Base-by-base conservation (phyloP, 2,113 vertebrate genomes). In the Pelmatolapia mariae region DNA sequence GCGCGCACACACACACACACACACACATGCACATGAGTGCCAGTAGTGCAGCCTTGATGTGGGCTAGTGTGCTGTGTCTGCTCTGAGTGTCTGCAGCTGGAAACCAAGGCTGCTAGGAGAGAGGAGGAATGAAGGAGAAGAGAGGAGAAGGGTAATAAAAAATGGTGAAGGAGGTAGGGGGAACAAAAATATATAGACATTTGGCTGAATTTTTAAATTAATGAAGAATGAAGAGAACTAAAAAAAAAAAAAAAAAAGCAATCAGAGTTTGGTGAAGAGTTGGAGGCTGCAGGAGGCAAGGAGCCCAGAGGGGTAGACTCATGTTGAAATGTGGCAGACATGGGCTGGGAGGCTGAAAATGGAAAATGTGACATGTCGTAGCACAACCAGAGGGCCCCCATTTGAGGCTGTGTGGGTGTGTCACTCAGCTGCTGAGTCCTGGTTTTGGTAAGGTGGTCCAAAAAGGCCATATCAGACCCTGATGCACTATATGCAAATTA, bases 11-110 rank as follows among this genome's bases (percentile, higher is more conserved):
- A 57, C 73, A 76, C 45, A 86, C 54, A 33, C 31, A 43, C 29
- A 45, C 50, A 61, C 31, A 1, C 19, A 24, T 40, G 86, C 89
- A 78, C 87, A 88, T 66, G 73, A 86, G 87, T 91, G 91, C 94
- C 93, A 94, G 80, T 93, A 86, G 86, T 22, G 82, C 78, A 86
- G 91, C 93, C 94, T 95, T 95, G 93, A 94, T 95, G 94, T 95
- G 93, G 93, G 91, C 86, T 94, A 89, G 83, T 92, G 94, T 94
- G 92, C 94, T 95, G 94, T 90, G 94, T 94, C 95, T 95, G 87
- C 89, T 89, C 81, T 89, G 92, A 94, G 86, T 85, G 87, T 84
- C 94, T 93, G 89, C 94, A 95, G 93, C 94, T 95, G 93, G 89
- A 94, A 85, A 87, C 91, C 91, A 94, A 94, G 92, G 93, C 89